Evolutionary conservation across 2,888 invertebrate genomes (phyloP).

Genomic region (Crioceris asparagi): DNA sequence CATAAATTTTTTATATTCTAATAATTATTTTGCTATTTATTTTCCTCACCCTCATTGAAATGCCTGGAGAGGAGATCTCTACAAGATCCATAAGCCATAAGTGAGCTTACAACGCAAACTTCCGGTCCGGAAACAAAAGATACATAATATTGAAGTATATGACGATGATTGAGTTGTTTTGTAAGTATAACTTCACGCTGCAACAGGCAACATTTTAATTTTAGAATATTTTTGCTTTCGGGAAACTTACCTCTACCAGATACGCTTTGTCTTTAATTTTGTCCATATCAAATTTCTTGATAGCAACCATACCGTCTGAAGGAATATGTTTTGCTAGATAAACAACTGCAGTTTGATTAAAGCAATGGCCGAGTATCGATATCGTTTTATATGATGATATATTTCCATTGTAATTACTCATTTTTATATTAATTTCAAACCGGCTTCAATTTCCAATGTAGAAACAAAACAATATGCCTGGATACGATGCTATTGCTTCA

Average conservation of each 20-base stretch:
- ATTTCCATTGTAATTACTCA: conserved; percentile 39
- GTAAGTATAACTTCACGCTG: conserved; percentile 71
- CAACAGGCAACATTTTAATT: conserved; percentile 26
- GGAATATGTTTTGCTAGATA: conserved; percentile 59
- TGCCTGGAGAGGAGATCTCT: conserved; percentile 65
- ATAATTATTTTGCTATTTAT: background rate
- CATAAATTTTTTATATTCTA: conserved; percentile 1
- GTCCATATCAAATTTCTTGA: conserved; percentile 69
- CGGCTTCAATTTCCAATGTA: no score
- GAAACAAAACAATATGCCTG: no score
- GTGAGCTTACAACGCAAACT: conserved; percentile 68
- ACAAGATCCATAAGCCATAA: conserved; percentile 79
- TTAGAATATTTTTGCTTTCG: background rate
- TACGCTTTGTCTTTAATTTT: conserved; percentile 51
- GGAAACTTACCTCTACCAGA: conserved; percentile 43
- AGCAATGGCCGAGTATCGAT: conserved; percentile 57
- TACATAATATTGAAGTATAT: conserved; percentile 63
- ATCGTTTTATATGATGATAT: conserved; percentile 55
- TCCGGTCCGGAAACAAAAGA: conserved; percentile 70
- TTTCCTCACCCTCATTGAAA: conserved; percentile 49
- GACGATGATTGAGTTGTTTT: conserved; percentile 67
- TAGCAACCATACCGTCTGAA: conserved; percentile 54
- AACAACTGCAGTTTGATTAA: conserved; percentile 58
- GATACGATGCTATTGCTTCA: no score
- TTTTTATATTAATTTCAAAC: no score